Base-by-base conservation (phyloP, 1,140 invertebrate species). In the Ooceraea biroi region DNA sequence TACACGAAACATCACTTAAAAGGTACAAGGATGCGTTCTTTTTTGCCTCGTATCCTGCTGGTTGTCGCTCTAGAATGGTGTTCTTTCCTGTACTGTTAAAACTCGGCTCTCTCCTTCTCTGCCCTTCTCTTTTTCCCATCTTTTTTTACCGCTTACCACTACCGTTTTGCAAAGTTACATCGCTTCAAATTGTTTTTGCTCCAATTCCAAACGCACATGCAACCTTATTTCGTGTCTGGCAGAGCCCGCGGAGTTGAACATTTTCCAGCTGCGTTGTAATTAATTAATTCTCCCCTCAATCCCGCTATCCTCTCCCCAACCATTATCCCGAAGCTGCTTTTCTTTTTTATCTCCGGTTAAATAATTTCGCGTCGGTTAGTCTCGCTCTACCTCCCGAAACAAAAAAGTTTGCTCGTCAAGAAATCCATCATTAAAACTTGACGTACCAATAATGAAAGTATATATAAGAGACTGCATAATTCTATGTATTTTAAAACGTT, bases 221-320 rank as follows among this genome's bases (percentile, higher is more conserved):
- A 71, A 57, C 50, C 65, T 80, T 80, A 71, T 80, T 80, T 58
- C 22, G 41, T 30, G 50, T 48, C 60, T 36, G 41, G 36, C 8
- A 22, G 3, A 57, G 66, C 36, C 8, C 30, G 17, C 63, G 48
- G 22, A 77, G 36, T 22, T 68, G 48, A 80, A 71, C 76, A 71
- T 71, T 80, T 80, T 80, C 65, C 76, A 78, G 36, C 63, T 80
- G 25, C 17, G 46, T 52, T 50, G 65, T 46, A 83, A 83, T 83
- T 83, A 83, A 83, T 83, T 83, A 83, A 83, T 77, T 57, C 48
- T 46, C 58, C 48, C 72, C 77, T 78, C 78, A 83, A 83, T 83
- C 36, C 50, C 19, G 17, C 17, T 11, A 52, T 12, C 12, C 25
- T 76, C 60, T n/a, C 7, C 14, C 3, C 25, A 0, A 30, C 52